phyloP scores from a whole-genome alignment of 2,797 vertebrate species.

The Oryzias sinensis region DNA sequence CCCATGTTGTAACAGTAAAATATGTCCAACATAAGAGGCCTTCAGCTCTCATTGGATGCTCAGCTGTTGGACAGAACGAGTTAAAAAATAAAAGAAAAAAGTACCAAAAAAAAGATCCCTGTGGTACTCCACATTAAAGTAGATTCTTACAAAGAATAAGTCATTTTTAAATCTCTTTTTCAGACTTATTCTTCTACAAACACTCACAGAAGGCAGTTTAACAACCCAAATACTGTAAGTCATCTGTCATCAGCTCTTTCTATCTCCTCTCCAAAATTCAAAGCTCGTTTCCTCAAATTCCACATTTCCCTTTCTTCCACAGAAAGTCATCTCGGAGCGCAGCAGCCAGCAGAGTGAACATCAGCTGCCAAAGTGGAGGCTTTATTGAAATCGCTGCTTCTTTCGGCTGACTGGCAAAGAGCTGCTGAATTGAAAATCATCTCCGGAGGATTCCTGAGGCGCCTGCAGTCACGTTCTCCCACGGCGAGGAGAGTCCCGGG shows the following conservation, averaged over 20 bases:
- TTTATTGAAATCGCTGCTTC: conserved; percentile 47
- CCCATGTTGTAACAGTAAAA: too few species aligned
- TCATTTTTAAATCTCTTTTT: too few species aligned
- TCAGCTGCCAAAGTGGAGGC: conserved; percentile 36
- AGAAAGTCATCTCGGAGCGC: conserved; percentile 39
- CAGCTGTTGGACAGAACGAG: too few species aligned
- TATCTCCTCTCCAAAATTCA: conserved; percentile 23
- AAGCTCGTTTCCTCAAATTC: conserved; percentile 26
- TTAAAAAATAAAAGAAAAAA: too few species aligned
- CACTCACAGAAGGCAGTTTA: too few species aligned
- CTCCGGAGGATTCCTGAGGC: conserved; percentile 54
- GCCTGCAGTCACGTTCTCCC: conserved; percentile 45
- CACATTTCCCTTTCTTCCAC: conserved; percentile 31
- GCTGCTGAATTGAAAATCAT: conserved; percentile 53
- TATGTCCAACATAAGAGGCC: too few species aligned
- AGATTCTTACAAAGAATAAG: too few species aligned
- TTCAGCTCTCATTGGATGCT: too few species aligned
- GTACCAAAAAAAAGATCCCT: too few species aligned
- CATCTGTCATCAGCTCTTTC: conserved; percentile 4
- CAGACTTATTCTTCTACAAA: too few species aligned
- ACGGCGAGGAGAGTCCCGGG: conserved; percentile 34
- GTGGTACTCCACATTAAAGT: too few species aligned
- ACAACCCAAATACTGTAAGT: not conserved
- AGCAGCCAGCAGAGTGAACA: conserved; percentile 33
- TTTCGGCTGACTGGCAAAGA: conserved; percentile 24